Evolutionary conservation across 2,888 invertebrate genomes (phyloP), one percentile per base, ranked within the genome.

Genomic region (Andrena hattorfiana): DNA sequence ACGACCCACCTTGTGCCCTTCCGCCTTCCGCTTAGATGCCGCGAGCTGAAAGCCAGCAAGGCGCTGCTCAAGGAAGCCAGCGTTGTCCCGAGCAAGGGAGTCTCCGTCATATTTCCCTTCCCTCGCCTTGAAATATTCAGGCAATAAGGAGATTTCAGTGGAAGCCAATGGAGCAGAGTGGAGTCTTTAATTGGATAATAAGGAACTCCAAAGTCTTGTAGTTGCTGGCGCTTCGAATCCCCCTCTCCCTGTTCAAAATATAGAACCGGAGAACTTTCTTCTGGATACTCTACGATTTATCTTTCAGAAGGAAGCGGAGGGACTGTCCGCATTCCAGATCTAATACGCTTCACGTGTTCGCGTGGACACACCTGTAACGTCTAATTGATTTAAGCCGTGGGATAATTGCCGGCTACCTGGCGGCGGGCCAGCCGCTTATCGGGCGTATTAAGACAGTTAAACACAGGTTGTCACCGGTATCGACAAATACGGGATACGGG

Each of bases 1-100:
- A 90, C 90, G 81, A 88, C 72, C 84, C 86, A 84, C 79, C 87
- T 88, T 77, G 81, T 66, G 49, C 73, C 83, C 72, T 81, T 71
- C 73, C 73, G 79, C 69, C 79, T 74, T 83, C 82, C 76, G 76
- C 68, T 81, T 80, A 66, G 67, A 67, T 54, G 80, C 75, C 59
- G 68, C 70, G 71, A 70, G 20, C 32, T 54, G 70, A 63, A 82
- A 67, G 74, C 60, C n/a, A 16, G 59, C 48, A 26, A 80, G 51
- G 54, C 60, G 49, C 8, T 32, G 49, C 10, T n/a, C 32, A 13
- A 54, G 30, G 10, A 64, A 13, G 54, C 26, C 62, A 35, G n/a
- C 32, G n/a, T 67, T 67, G 68, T 48, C 26, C 51, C n/a, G 10
- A 5, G 16, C 28, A 75, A 66, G 42, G 42, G 42, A 42, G 42